Conservation (phyloP, 2,888 invertebrate species). For the Lasioglossum lativentre region DNA sequence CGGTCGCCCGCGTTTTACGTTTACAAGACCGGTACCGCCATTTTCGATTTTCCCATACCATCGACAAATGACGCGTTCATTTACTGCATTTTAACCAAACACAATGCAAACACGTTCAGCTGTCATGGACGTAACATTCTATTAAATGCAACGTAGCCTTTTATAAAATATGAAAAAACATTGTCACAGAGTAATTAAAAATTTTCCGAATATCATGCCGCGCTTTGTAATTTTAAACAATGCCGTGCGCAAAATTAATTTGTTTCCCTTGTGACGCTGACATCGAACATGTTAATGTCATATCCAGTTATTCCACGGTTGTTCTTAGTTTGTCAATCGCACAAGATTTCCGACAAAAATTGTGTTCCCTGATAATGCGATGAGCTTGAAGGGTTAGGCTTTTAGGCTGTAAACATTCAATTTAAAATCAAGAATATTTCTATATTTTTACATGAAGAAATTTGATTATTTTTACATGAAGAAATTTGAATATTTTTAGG, state of each 20-base stretch:
- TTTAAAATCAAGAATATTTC: background rate
- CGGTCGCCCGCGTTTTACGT: background rate
- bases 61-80: background rate
- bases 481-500: background rate
- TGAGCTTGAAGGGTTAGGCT: background rate
- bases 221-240: background rate
- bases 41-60: background rate
- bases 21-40: background rate
- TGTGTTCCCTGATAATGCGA: background rate
- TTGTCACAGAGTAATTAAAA: background rate
- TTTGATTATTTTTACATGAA: too few species aligned
- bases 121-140: background rate
- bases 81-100: background rate
- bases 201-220: background rate
- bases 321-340: background rate
- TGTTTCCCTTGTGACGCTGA: background rate
- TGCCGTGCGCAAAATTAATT: background rate
- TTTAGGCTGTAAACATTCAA: background rate
- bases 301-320: background rate
- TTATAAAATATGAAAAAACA: background rate
- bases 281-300: background rate
- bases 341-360: background rate
- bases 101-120: background rate
- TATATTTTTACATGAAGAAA: too few species aligned
- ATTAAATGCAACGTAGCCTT: background rate